Conservation (phyloP, 1,140 invertebrate species). For the Zaprionus inermis region DNA sequence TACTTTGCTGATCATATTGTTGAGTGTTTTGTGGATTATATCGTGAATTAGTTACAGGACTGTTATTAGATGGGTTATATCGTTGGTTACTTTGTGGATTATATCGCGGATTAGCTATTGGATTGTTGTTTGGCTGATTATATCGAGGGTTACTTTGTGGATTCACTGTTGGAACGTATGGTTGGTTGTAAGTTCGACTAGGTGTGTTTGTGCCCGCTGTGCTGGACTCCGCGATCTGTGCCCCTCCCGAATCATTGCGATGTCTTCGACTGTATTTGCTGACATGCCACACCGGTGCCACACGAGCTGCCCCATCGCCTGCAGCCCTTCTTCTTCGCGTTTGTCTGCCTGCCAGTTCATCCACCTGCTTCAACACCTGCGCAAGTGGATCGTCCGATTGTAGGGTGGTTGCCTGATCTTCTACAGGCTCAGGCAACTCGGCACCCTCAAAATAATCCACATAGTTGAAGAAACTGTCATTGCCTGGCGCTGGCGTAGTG, state of each 20-base stretch:
- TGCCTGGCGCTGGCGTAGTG: constrained; percentile 60
- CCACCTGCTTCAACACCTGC: constrained; percentile 51
- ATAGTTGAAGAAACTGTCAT: constrained; percentile 69
- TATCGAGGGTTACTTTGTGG: neutral
- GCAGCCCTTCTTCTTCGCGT: constrained; percentile 23
- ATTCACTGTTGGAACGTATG: neutral
- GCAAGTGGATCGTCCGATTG: constrained; percentile 59
- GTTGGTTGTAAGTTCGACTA: constrained; percentile 12
- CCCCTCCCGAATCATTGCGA: constrained; percentile 37
- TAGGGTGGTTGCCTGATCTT: constrained; percentile 39
- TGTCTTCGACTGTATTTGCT: constrained; percentile 66
- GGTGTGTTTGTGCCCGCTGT: constrained; percentile 6
- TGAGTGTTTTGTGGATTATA: neutral
- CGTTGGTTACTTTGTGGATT: neutral
- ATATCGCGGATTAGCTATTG: neutral
- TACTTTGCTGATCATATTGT: neutral
- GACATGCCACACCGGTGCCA: constrained; percentile 23
- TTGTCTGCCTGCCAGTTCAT: constrained; percentile 34
- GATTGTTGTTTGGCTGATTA: too few species aligned
- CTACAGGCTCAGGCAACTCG: constrained; percentile 28
- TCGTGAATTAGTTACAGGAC: too few species aligned
- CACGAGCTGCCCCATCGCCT: constrained; percentile 4
- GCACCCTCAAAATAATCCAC: constrained; percentile 69
- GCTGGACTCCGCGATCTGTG: neutral
- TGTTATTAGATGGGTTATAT: neutral